phyloP scores from a whole-genome alignment of 2,888 invertebrate genomes.

The Drosophila mimica region DNA sequence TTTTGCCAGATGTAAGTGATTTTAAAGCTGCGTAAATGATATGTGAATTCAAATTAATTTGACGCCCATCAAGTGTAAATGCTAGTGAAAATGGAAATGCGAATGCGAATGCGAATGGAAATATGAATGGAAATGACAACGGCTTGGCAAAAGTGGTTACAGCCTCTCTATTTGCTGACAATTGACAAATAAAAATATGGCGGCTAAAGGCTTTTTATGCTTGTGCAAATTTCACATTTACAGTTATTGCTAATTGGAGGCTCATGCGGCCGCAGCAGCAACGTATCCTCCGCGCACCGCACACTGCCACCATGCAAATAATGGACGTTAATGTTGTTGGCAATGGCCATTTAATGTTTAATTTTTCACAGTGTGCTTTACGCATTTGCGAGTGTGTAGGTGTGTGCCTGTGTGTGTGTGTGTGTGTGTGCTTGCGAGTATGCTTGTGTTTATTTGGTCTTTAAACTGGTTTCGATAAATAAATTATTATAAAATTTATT shows the following conservation, averaged over 20 bases:
- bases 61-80: slow-evolving; percentile 8
- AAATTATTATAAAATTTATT: slow-evolving; percentile 84
- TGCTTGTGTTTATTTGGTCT: slow-evolving; percentile 43
- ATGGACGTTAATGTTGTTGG: slow-evolving; percentile 74
- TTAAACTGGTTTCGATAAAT: slow-evolving; percentile 82
- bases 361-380: slow-evolving; percentile 47
- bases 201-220: slow-evolving; percentile 71
- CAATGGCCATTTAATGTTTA: slow-evolving; percentile 79
- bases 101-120: not conserved
- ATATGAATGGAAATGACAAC: slow-evolving; percentile 19
- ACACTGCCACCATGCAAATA: slow-evolving; percentile 52
- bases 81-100: slow-evolving; percentile 8
- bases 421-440: slow-evolving; percentile 23
- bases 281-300: not conserved
- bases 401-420: slow-evolving; percentile 13
- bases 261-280: slow-evolving; percentile 70
- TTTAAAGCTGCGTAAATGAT: slow-evolving; percentile 53
- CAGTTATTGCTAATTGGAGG: slow-evolving; percentile 80
- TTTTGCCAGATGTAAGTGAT: slow-evolving; percentile 19
- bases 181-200: slow-evolving; percentile 77
- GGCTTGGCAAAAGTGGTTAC: slow-evolving; percentile 34
- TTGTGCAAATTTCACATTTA: slow-evolving; percentile 80
- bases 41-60: slow-evolving; percentile 33
- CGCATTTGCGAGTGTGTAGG: not conserved
- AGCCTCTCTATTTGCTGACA: slow-evolving; percentile 61